Conservation (phyloP, 1,140 invertebrate genomes). For the Whitmania pigra region DNA sequence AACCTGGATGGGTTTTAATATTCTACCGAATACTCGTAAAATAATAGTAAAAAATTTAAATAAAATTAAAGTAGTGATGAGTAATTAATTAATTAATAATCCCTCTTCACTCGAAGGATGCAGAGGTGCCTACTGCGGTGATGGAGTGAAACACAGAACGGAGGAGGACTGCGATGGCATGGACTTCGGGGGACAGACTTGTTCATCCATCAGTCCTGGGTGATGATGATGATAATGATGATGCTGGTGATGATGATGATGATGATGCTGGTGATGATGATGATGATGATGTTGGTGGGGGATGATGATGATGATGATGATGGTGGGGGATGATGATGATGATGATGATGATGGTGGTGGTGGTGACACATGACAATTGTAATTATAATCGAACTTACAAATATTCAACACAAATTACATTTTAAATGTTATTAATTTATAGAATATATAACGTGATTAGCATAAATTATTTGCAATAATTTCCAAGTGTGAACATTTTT, state of each 20-base stretch:
- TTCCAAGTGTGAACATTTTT: neutral
- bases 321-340: constrained; percentile 9
- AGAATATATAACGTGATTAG: no score
- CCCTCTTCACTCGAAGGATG: neutral
- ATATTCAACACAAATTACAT: neutral
- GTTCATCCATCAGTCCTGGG: constrained; percentile 18
- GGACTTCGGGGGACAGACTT: constrained; percentile 22
- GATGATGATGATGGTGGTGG: neutral
- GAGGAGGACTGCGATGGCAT: constrained; percentile 21
- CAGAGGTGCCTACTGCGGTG: constrained; percentile 18
- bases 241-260: constrained; percentile 8
- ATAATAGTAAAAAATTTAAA: neutral
- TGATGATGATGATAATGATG: constrained; percentile 13
- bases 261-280: neutral
- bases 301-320: constrained; percentile 11
- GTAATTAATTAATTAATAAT: no score
- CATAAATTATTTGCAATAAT: neutral
- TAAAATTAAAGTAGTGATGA: neutral
- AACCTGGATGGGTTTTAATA: no score
- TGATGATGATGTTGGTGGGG: constrained; percentile 14
- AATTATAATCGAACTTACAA: neutral
- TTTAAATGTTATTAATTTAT: neutral
- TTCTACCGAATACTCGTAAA: no score
- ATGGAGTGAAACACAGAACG: constrained; percentile 3
- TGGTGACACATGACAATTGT: neutral